phyloP scores from a whole-genome alignment of 2,888 invertebrate species.

The Drosophila greeni region DNA sequence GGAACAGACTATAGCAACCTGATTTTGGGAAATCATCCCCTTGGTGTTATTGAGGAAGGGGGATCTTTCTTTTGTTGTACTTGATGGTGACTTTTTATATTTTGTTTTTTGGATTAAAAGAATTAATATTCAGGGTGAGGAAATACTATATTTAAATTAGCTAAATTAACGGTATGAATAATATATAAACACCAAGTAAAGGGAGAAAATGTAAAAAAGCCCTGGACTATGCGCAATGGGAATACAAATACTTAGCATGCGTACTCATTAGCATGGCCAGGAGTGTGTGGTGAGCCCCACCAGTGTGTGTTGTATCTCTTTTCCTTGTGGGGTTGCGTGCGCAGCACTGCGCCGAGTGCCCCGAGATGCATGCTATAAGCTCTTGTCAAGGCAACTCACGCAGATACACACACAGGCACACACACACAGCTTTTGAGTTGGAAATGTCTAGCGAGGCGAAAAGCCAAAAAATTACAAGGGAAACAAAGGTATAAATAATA shows the following conservation, averaged over 20 bases:
- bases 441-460: constrained; percentile 20
- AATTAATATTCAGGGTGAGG: background rate
- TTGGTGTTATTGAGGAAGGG: background rate
- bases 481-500: background rate
- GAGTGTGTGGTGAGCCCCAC: constrained; percentile 6
- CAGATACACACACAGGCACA: constrained; percentile 8
- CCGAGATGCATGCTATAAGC: constrained; percentile 61
- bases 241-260: background rate
- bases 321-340: constrained; percentile 52
- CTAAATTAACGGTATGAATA: background rate
- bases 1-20: background rate
- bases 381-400: constrained; percentile 23
- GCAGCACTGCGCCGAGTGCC: constrained; percentile 57
- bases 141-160: background rate
- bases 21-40: constrained; percentile 1
- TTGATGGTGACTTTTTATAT: background rate
- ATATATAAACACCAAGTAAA: no score
- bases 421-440: background rate
- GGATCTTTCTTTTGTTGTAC: constrained; percentile 9
- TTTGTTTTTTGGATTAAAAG: background rate
- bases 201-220: background rate
- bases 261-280: constrained; percentile 7
- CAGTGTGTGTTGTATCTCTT: background rate
- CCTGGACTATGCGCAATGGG: background rate
- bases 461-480: constrained; percentile 10